Percentiles rank a stretch among this genome's conserved stretches.
These are phyloP conservation scores for Eumerus sabulonum DNA, from an alignment of 2,888 invertebrate genomes.

Conservation along the genomic window DNA sequence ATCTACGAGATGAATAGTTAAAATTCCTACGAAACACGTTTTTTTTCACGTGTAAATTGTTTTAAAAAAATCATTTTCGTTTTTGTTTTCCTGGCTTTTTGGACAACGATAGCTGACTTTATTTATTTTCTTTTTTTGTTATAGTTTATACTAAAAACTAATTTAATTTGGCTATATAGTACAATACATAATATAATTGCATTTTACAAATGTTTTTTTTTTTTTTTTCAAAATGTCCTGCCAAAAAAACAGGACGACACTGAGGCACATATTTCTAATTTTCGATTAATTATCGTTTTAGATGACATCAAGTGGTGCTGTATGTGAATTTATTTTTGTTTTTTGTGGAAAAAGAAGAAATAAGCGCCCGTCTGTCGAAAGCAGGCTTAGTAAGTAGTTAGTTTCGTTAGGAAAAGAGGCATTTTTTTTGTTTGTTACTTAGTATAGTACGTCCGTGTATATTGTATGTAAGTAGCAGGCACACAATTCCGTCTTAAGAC, in stretches of 20 bases:
- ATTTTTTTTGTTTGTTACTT: slow-evolving; percentile 38
- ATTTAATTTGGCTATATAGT: slow-evolving; percentile 62
- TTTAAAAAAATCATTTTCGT: slow-evolving; percentile 52
- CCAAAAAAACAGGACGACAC: slow-evolving; percentile 51
- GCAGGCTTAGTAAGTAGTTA: slow-evolving; percentile 14
- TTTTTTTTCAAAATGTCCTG: slow-evolving; percentile 38
- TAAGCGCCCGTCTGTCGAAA: slow-evolving; percentile 21
- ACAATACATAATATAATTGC: too few relatives aligned
- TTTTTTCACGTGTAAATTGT: slow-evolving; percentile 39
- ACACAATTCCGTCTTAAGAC: slow-evolving; percentile 55
- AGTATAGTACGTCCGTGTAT: not conserved
- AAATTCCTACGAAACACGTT: slow-evolving; percentile 46
- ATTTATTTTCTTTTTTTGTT: slow-evolving; percentile 21
- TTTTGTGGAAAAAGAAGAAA: slow-evolving; percentile 4
- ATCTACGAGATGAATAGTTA: slow-evolving; percentile 26
- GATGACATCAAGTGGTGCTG: slow-evolving; percentile 39
- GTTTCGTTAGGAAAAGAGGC: not conserved
- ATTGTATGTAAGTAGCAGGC: slow-evolving; percentile 64
- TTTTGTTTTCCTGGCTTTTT: slow-evolving; percentile 26
- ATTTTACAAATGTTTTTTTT: slow-evolving; percentile 21
- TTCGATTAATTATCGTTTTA: slow-evolving; percentile 5
- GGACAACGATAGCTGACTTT: slow-evolving; percentile 50
- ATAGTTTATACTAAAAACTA: slow-evolving; percentile 42
- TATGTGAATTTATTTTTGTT: too few relatives aligned
- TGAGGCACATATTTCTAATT: slow-evolving; percentile 54